These are phyloP conservation scores for Anabas testudineus DNA, from an alignment of 2,797 vertebrate species.

Conservation along the genomic window DNA sequence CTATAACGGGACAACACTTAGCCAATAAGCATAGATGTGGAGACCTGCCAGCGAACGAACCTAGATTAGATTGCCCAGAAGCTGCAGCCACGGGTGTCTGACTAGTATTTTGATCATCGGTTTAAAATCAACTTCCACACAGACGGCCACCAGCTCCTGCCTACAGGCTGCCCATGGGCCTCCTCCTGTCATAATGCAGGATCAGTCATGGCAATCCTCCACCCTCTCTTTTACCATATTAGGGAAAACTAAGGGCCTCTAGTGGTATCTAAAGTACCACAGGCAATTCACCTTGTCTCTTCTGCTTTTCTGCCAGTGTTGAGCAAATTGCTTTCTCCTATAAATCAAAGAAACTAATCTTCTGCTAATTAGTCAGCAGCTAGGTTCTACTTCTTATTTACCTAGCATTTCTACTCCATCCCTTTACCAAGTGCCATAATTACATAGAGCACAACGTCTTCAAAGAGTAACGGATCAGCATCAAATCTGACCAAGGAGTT, in stretches of 20 bases:
- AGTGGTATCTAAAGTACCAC: slow-evolving; percentile 4
- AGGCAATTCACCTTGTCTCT: slow-evolving; percentile 4
- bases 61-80: slow-evolving; percentile 65
- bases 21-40: slow-evolving; percentile 48
- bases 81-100: slow-evolving; percentile 46
- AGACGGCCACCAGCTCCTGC: slow-evolving; percentile 54
- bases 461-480: slow-evolving; percentile 52
- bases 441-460: slow-evolving; percentile 25
- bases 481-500: slow-evolving; percentile 49
- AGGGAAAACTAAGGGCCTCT: slow-evolving; percentile 21
- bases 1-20: slow-evolving; percentile 49
- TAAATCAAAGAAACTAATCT: slow-evolving; percentile 14
- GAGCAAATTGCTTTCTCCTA: slow-evolving; percentile 11
- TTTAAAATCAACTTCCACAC: slow-evolving; percentile 51
- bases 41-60: slow-evolving; percentile 55
- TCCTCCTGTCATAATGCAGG: slow-evolving; percentile 43
- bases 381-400: not conserved
- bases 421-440: slow-evolving; percentile 21
- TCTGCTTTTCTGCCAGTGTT: slow-evolving; percentile 13
- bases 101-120: slow-evolving; percentile 54
- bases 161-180: slow-evolving; percentile 53
- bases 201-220: slow-evolving; percentile 41
- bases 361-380: slow-evolving; percentile 9
- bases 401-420: not conserved
- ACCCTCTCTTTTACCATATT: slow-evolving; percentile 23